Evolutionary conservation across 2,113 vertebrate species (phyloP).

Genomic region (Halcyon malimbica): DNA sequence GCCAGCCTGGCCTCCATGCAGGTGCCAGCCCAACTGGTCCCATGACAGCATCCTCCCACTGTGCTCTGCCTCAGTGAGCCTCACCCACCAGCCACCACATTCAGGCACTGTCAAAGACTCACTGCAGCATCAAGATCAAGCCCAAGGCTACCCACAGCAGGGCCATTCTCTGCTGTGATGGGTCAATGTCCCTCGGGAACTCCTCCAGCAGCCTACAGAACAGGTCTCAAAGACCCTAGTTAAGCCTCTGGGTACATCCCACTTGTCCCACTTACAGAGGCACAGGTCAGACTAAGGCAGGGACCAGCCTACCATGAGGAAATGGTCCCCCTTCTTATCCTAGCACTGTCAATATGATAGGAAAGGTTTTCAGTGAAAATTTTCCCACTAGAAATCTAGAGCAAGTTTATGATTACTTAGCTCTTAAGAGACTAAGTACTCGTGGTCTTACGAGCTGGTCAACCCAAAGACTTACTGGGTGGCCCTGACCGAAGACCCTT

Average conservation of each 20-base stretch:
- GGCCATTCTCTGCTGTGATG: neutral
- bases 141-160: neutral
- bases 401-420: neutral
- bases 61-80: neutral
- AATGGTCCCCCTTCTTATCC: neutral
- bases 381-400: neutral
- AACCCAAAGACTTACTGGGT: neutral
- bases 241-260: neutral
- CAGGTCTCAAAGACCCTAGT: neutral
- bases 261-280: neutral
- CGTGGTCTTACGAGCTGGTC: neutral
- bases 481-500: neutral
- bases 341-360: neutral
- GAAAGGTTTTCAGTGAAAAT: neutral
- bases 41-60: neutral
- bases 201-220: neutral
- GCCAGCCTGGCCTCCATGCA: conserved; percentile 13
- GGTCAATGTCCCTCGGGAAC: neutral
- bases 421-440: neutral
- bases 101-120: neutral
- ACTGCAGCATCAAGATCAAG: neutral
- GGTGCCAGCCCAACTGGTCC: neutral
- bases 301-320: neutral
- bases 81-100: neutral
- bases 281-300: neutral